Evolutionary conservation across 2,888 invertebrate species (phyloP).

Genomic region (Pedicia rivosa): DNA sequence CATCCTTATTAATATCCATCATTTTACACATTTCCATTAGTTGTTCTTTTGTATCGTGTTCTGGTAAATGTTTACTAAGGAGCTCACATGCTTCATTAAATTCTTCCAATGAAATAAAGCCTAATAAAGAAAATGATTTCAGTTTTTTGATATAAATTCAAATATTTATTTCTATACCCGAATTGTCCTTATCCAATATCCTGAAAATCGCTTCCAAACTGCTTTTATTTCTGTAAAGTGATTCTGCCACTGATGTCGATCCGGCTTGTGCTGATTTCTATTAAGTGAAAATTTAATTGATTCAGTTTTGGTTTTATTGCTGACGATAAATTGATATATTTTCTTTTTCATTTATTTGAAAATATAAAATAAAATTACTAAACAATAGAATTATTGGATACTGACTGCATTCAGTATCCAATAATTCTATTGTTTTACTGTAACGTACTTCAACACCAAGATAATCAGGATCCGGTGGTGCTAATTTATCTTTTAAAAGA

Average conservation of each 20-base stretch:
- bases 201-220: conserved; percentile 84
- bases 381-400: too few relatives aligned
- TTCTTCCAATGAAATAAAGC: conserved; percentile 78
- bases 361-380: too few relatives aligned
- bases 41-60: conserved; percentile 61
- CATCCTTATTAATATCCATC: conserved; percentile 90
- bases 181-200: conserved; percentile 83
- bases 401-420: conserved; percentile 40
- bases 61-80: conserved; percentile 66
- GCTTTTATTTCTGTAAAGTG: conserved; percentile 77
- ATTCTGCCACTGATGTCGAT: conserved; percentile 65
- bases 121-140: too few relatives aligned
- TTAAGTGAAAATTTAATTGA: conserved; percentile 22
- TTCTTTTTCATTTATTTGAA: too few relatives aligned
- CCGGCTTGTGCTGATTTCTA: conserved; percentile 53
- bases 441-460: conserved; percentile 37
- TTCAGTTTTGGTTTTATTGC: too few relatives aligned
- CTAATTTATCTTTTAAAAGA: conserved; percentile 64
- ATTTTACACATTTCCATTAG: conserved; percentile 71
- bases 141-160: too few relatives aligned
- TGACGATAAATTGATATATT: too few relatives aligned
- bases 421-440: conserved; percentile 48
- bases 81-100: conserved; percentile 83
- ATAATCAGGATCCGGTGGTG: conserved; percentile 17
- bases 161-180: too few relatives aligned